Evolutionary conservation across 2,113 vertebrate species (phyloP), one percentile per base, ranked within the genome.

Genomic region (Alectura lathami): DNA sequence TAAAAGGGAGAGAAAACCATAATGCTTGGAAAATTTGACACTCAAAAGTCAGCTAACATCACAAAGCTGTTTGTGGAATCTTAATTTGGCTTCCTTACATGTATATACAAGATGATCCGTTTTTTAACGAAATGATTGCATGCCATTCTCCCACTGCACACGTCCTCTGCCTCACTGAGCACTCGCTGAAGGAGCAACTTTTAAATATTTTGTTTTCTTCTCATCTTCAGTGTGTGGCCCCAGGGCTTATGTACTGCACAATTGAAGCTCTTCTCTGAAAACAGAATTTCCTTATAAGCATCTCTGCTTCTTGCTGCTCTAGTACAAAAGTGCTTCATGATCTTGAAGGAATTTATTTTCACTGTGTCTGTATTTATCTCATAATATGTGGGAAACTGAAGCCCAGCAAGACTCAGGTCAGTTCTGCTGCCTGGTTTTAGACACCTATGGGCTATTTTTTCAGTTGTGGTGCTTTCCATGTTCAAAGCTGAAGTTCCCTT

Each of bases 201-300:
- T 1, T 59, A 90, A 92, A 91, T 93, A 84, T 82, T 92, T 92
- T 92, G 77, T 64, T 93, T 95, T 89, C 76, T 72, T 29, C 26
- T 80, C 6, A 4, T 90, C 43, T 92, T 86, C 24, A 21, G 26
- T 69, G 53, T 78, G 66, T 92, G 86, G 86, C 89, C 69, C 56
- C 68, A 48, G 42, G 92, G 50, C 17, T 84, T 91, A 22, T 40
- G 5, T 27, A 29, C 34, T 79, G 62, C n/a, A n/a, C 69, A 88
- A 27, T 67, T 86, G 59, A 83, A 88, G 67, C 79, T 75, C 24
- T 70, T 78, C 32, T 87, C 56, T 62, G 51, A 54, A 89, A 82
- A 72, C 47, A 72, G 64, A 20, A 82, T 95, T 88, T 85, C 66
- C 64, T 3, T 83, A 36, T 63, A 54, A 91, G 47, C 84, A 54